A percentile compares a stretch with the other conserved stretches of the same genome.
Conservation (phyloP, 2,797 vertebrate species). For the Lepidocolaptes lacrymiger region DNA sequence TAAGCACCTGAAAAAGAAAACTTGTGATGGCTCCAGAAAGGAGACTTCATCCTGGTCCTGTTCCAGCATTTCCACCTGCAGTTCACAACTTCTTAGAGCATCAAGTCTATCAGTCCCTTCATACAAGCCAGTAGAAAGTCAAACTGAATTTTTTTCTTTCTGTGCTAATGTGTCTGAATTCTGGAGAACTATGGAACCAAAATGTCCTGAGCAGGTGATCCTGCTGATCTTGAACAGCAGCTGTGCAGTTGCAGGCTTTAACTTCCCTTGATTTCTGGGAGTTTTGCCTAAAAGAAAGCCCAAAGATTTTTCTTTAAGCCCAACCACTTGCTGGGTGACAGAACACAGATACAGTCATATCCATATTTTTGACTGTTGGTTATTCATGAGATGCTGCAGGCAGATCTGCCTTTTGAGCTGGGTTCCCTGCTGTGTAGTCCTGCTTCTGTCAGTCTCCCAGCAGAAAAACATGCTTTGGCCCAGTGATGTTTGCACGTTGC, state of each 20-base stretch:
- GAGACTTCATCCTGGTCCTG: neutral
- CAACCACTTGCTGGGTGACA: neutral
- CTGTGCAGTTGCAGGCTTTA: neutral
- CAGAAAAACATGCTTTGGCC: neutral
- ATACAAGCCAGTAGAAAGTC: neutral
- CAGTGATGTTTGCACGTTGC: neutral
- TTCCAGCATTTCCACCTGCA: neutral
- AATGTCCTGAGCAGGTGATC: neutral
- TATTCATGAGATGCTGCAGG: neutral
- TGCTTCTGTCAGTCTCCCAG: constrained; percentile 10
- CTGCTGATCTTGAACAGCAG: neutral
- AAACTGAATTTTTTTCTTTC: neutral
- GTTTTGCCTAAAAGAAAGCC: neutral
- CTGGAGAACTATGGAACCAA: neutral
- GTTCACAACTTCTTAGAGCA: neutral
- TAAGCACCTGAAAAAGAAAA: neutral
- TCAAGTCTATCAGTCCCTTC: neutral
- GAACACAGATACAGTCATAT: neutral
- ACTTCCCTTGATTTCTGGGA: neutral
- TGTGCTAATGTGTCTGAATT: neutral
- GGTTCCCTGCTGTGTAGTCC: constrained; percentile 14
- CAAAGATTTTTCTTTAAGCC: neutral
- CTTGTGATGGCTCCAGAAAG: neutral
- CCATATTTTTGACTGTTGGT: neutral
- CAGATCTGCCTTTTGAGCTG: neutral